These are phyloP conservation scores for Trichogramma pretiosum DNA, from an alignment of 1,140 invertebrate genomes.

Conservation along the genomic window DNA sequence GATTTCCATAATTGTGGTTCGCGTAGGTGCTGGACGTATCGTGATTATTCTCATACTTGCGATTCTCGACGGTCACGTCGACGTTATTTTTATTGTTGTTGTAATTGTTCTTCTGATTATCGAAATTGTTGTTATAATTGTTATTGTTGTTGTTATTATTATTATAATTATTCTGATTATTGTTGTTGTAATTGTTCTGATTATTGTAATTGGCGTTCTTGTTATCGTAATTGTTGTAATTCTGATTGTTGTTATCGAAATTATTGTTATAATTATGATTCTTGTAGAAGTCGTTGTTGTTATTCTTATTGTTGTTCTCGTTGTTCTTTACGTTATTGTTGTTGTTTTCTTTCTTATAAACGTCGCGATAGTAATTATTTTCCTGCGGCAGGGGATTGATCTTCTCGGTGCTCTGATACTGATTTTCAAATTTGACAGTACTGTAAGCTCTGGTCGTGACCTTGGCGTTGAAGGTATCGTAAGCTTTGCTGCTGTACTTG, in stretches of 20 bases:
- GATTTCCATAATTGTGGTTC: too few species aligned
- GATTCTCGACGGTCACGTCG: background rate
- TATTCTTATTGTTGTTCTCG: background rate
- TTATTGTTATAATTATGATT: background rate
- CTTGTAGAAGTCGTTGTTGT: background rate
- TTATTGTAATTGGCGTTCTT: background rate
- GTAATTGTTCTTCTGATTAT: background rate
- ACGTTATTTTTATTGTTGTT: background rate
- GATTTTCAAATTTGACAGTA: background rate
- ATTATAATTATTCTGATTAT: background rate
- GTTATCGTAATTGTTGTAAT: background rate
- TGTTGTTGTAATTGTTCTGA: background rate
- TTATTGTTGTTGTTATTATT: background rate
- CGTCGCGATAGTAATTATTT: constrained; percentile 2
- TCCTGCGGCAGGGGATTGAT: background rate
- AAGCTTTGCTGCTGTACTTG: background rate
- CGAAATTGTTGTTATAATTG: background rate
- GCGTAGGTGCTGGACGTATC: too few species aligned
- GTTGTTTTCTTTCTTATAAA: background rate
- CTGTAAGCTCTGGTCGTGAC: background rate
- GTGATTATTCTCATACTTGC: background rate
- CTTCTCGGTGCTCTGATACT: too few species aligned
- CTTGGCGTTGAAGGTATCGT: background rate
- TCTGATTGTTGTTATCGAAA: background rate
- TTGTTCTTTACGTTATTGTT: background rate